Percentiles rank a stretch among this genome's conserved stretches.
Evolutionary conservation across 2,888 invertebrate species (phyloP).

Genomic region (Griposia aprilina): DNA sequence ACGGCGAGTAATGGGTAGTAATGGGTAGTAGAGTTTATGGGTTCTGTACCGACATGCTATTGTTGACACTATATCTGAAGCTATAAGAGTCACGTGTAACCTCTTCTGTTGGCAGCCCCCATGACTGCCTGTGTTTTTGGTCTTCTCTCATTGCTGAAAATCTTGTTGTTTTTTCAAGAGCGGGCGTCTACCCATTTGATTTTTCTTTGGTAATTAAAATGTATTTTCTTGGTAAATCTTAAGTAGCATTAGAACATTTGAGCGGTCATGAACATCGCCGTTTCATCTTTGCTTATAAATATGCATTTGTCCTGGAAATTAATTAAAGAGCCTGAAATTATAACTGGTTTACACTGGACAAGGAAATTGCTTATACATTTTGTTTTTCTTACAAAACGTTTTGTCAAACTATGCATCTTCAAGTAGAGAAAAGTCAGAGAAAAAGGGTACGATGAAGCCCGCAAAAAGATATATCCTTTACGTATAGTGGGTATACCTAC

Average conservation of each 20-base stretch:
- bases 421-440: neutral
- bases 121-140: neutral
- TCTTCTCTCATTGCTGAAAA: neutral
- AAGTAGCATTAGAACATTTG: neutral
- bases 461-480: neutral
- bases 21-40: too few species aligned
- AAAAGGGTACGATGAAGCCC: neutral
- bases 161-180: neutral
- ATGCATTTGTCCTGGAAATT: neutral
- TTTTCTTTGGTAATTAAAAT: neutral
- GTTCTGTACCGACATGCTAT: too few species aligned
- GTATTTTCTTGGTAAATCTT: neutral
- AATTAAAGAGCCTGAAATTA: too few species aligned
- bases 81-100: too few species aligned
- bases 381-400: too few species aligned
- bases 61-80: too few species aligned
- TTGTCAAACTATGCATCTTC: neutral
- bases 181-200: neutral
- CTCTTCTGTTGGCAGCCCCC: too few species aligned
- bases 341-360: neutral
- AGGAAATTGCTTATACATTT: neutral
- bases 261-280: neutral
- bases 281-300: neutral
- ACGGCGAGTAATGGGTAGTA: too few species aligned
- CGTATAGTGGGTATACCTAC: neutral